Conservation (phyloP, 2,113 vertebrate species). For the Rhabdornis inornatus region DNA sequence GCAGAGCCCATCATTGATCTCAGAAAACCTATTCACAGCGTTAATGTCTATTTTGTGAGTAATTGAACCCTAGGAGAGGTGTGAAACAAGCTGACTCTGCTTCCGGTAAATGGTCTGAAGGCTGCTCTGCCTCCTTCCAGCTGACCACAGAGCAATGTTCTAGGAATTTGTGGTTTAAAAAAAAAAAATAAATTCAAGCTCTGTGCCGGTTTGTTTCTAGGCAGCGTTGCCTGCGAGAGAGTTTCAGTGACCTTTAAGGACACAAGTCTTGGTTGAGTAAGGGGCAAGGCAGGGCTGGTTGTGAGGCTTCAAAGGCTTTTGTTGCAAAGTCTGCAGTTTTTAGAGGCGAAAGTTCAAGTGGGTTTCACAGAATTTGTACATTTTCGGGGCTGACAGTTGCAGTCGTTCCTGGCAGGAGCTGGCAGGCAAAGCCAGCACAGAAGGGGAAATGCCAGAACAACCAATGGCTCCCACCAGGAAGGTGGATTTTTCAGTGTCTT, state of each 20-base stretch:
- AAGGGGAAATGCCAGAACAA: background rate
- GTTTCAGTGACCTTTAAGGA: background rate
- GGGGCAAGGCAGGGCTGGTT: background rate
- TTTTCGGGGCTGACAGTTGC: rapidly evolving
- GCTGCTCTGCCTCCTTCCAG: background rate
- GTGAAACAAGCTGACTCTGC: constrained; percentile 12
- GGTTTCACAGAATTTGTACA: rapidly evolving
- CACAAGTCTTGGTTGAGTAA: background rate
- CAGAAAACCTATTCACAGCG: background rate
- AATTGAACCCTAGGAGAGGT: background rate
- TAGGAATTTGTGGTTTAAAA: constrained; percentile 10
- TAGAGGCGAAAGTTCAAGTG: background rate
- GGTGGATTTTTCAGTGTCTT: background rate
- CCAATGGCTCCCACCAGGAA: background rate
- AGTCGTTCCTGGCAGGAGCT: rapidly evolving
- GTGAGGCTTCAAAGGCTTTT: rapidly evolving
- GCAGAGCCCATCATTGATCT: background rate
- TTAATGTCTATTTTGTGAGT: constrained; percentile 4
- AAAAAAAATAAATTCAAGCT: background rate
- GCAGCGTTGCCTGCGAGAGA: background rate
- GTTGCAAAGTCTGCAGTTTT: background rate
- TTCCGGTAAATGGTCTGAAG: background rate
- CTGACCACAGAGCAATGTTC: background rate
- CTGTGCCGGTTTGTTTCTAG: background rate
- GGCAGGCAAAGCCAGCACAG: background rate